A percentile compares a stretch with the other conserved stretches of the same genome.
Evolutionary conservation across 2,797 vertebrate species (phyloP).

Genomic region (Sebastes cheni): DNA sequence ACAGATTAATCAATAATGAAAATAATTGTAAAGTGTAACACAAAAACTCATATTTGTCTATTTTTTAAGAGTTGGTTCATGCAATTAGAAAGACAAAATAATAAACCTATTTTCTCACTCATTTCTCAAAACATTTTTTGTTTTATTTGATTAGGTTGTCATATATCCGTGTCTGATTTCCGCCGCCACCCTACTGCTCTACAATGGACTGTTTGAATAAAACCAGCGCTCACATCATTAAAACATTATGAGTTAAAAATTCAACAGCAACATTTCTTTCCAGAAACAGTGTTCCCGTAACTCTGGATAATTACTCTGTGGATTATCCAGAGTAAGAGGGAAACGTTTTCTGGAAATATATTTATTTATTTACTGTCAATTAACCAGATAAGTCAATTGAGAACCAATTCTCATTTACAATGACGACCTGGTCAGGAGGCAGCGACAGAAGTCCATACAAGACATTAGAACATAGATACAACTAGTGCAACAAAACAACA

Average conservation of each 20-base stretch:
- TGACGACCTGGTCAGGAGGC: no score
- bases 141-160: background rate
- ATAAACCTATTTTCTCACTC: background rate
- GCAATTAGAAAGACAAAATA: background rate
- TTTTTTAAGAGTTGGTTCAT: background rate
- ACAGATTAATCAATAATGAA: background rate
- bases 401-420: no score
- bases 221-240: background rate
- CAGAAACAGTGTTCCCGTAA: background rate
- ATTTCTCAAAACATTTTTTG: background rate
- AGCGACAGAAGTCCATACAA: no score
- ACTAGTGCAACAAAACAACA: no score
- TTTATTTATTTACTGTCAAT: no score
- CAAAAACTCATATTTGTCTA: background rate
- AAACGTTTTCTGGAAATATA: background rate
- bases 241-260: background rate
- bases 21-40: background rate
- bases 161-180: background rate
- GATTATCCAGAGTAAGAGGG: background rate
- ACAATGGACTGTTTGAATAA: background rate
- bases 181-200: no score
- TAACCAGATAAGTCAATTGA: no score
- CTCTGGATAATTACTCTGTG: background rate
- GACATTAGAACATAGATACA: no score
- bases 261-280: background rate